A percentile compares a stretch with the other conserved stretches of the same genome.
phyloP scores from a whole-genome alignment of 2,888 invertebrate genomes.

The Poecilus cupreus region DNA sequence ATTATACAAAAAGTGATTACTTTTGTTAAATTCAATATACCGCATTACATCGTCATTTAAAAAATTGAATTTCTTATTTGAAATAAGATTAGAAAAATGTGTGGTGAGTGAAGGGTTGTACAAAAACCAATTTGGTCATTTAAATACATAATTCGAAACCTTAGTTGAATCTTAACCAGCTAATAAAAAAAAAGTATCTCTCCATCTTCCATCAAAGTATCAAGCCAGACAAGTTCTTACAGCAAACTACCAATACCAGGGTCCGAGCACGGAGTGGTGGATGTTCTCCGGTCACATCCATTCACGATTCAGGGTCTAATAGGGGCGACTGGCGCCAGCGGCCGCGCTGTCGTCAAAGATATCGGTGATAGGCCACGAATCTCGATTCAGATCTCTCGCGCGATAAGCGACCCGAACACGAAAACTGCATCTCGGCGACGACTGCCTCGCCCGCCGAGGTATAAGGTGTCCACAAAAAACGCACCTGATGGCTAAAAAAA shows the following conservation, averaged over 20 bases:
- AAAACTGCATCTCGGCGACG: conserved; percentile 71
- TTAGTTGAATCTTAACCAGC: conserved; percentile 24
- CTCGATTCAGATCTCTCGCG: conserved; percentile 72
- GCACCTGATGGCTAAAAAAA: conserved; percentile 62
- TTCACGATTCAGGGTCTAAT: conserved; percentile 36
- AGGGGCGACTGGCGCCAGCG: conserved; percentile 70
- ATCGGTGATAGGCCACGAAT: conserved; percentile 68
- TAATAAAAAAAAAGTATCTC: not conserved
- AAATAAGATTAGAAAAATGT: too few relatives aligned
- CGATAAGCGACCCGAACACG: conserved; percentile 69
- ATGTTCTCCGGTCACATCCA: not conserved
- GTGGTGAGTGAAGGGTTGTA: not conserved
- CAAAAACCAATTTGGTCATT: conserved; percentile 12
- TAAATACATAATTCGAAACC: conserved; percentile 36
- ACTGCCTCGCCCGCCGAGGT: conserved; percentile 65
- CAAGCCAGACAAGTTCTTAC: conserved; percentile 5
- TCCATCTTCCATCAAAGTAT: conserved; percentile 35
- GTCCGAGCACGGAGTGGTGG: not conserved
- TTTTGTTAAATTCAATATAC: too few relatives aligned
- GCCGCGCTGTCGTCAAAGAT: conserved; percentile 70
- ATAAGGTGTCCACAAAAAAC: conserved; percentile 67
- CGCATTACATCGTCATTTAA: too few relatives aligned
- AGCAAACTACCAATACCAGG: conserved; percentile 5
- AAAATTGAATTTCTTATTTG: too few relatives aligned
- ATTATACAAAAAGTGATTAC: too few relatives aligned